phyloP scores from a whole-genome alignment of 2,888 invertebrate genomes.

The Scaptomyza parva region DNA sequence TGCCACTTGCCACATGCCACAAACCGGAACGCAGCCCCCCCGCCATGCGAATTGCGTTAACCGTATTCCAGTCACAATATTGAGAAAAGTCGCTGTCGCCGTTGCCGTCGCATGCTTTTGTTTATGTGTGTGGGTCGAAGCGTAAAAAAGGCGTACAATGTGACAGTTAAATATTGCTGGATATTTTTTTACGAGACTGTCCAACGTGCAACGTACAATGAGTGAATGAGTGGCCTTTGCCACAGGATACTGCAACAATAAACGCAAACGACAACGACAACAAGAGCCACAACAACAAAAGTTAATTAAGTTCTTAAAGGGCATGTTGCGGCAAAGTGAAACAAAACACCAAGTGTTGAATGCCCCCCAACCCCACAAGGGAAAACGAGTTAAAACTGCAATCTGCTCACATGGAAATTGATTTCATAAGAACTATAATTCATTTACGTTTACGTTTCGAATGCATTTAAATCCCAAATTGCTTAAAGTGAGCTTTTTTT shows the following conservation, averaged over 20 bases:
- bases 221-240: too few species aligned
- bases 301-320: conserved; percentile 79
- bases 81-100: conserved; percentile 51
- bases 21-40: too few species aligned
- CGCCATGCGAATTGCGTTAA: conserved; percentile 26
- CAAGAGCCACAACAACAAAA: conserved; percentile 50
- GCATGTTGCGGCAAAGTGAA: conserved; percentile 49
- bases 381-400: neutral
- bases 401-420: conserved; percentile 56
- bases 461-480: conserved; percentile 29
- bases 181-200: conserved; percentile 62
- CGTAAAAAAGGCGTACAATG: conserved; percentile 71
- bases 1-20: conserved; percentile 1
- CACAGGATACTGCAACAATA: conserved; percentile 15
- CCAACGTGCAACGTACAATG: conserved; percentile 27
- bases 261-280: conserved; percentile 1
- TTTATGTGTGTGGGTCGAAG: conserved; percentile 74
- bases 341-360: conserved; percentile 30
- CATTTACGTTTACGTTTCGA: conserved; percentile 46
- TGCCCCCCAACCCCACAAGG: conserved; percentile 6
- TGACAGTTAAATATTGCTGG: conserved; percentile 75
- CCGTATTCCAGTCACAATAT: conserved; percentile 67
- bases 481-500: neutral
- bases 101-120: conserved; percentile 54
- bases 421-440: conserved; percentile 63